Conservation (phyloP, 1,140 invertebrate species). For the Phortica variegata region DNA sequence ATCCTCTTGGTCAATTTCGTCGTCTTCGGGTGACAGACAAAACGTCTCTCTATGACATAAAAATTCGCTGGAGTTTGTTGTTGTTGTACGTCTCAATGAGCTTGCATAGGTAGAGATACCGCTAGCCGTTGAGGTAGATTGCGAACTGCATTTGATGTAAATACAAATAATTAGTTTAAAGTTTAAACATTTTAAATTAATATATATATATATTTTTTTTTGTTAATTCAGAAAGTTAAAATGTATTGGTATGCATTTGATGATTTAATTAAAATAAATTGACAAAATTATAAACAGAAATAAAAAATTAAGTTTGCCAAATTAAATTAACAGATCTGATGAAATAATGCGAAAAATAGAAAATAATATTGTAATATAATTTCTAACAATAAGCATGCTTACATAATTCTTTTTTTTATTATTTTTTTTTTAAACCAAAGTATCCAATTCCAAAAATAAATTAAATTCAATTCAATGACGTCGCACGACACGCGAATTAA, state of each 20-base stretch:
- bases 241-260: background rate
- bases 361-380: no score
- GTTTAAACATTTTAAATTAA: background rate
- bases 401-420: slow-evolving; percentile 43
- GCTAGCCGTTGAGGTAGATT: slow-evolving; percentile 56
- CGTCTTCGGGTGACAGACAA: slow-evolving; percentile 49
- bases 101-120: slow-evolving; percentile 56
- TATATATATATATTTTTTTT: slow-evolving; percentile 5
- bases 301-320: background rate
- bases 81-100: slow-evolving; percentile 51
- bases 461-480: slow-evolving; percentile 41
- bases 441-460: slow-evolving; percentile 46
- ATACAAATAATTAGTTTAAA: slow-evolving; percentile 3
- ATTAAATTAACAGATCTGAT: no score
- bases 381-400: slow-evolving; percentile 56
- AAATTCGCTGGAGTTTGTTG: slow-evolving; percentile 57
- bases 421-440: slow-evolving; percentile 48
- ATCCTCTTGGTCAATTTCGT: slow-evolving; percentile 32
- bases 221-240: slow-evolving; percentile 1
- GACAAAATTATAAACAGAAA: background rate
- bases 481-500: no score
- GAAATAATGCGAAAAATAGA: no score
- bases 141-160: slow-evolving; percentile 40
- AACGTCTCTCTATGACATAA: slow-evolving; percentile 55
- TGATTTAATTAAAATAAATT: no score